phyloP scores from a whole-genome alignment of 1,140 invertebrate genomes.

The Drosophila seguyi region DNA sequence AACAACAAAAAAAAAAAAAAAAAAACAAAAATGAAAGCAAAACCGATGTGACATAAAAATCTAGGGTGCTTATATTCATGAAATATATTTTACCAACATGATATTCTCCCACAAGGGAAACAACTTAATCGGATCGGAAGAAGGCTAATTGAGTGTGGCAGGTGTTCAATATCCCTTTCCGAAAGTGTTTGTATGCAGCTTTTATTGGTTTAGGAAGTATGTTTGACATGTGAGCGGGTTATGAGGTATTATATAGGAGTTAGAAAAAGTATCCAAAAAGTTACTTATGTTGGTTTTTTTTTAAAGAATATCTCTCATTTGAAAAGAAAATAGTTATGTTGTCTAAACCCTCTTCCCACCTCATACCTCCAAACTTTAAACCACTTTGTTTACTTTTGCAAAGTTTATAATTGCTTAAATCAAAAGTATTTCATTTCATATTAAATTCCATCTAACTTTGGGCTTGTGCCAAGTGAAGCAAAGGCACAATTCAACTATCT shows the following conservation, averaged over 20 bases:
- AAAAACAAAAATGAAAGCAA: background rate
- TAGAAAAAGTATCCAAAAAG: background rate
- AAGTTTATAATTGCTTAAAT: background rate
- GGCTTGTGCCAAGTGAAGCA: conserved; percentile 5
- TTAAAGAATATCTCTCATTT: too few relatives aligned
- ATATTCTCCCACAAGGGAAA: background rate
- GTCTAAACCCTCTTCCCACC: background rate
- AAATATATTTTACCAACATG: conserved; percentile 2
- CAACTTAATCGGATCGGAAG: conserved; percentile 31
- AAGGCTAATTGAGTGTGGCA: conserved; percentile 25
- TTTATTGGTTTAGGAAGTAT: background rate
- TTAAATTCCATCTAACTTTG: conserved; percentile 41
- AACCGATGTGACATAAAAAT: conserved; percentile 26
- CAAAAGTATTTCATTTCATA: conserved; percentile 9
- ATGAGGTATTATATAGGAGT: background rate
- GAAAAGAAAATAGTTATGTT: too few relatives aligned
- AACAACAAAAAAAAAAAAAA: background rate
- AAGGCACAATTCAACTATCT: conserved; percentile 28
- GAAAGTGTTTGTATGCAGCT: background rate
- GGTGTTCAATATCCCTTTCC: conserved; percentile 10
- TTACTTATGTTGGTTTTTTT: too few relatives aligned
- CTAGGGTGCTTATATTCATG: conserved; percentile 14
- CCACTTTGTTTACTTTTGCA: too few relatives aligned
- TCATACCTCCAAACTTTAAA: background rate
- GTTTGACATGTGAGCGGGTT: background rate